Conservation (phyloP, 2,797 vertebrate genomes). For the Todus mexicanus region DNA sequence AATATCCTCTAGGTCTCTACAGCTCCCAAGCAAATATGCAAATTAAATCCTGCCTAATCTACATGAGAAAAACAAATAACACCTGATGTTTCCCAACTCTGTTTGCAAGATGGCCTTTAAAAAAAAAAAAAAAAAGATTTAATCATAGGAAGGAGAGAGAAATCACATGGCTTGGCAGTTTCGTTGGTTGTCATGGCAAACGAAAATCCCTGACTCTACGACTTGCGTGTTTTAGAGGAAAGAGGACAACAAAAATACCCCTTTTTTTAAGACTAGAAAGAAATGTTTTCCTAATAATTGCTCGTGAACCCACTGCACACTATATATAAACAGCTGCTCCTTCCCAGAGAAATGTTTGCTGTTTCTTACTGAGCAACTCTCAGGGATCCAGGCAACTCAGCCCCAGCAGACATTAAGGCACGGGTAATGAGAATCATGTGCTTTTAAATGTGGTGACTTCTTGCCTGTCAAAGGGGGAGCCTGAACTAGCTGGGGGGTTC, state of each 20-base stretch:
- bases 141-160: conserved; percentile 15
- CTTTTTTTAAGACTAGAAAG: not conserved
- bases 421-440: conserved; percentile 6
- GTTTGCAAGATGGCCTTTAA: not conserved
- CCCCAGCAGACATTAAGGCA: not conserved
- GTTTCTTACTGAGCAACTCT: not conserved
- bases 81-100: conserved; percentile 40
- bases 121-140: not conserved
- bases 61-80: conserved; percentile 45
- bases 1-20: not conserved
- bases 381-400: not conserved
- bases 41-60: conserved; percentile 8
- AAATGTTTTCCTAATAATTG: conserved; percentile 23
- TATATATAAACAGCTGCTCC: conserved; percentile 20
- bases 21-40: not conserved
- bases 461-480: not conserved
- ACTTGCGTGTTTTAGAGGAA: conserved; percentile 20
- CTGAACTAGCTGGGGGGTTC: not conserved
- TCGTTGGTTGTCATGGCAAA: conserved; percentile 60
- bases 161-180: conserved; percentile 17
- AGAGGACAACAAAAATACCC: not conserved
- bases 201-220: conserved; percentile 3
- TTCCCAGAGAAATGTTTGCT: conserved; percentile 18
- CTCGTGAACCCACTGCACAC: not conserved
- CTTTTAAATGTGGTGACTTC: not conserved